Conservation (phyloP, 2,113 vertebrate genomes). For the Ancistrus triradiatus region DNA sequence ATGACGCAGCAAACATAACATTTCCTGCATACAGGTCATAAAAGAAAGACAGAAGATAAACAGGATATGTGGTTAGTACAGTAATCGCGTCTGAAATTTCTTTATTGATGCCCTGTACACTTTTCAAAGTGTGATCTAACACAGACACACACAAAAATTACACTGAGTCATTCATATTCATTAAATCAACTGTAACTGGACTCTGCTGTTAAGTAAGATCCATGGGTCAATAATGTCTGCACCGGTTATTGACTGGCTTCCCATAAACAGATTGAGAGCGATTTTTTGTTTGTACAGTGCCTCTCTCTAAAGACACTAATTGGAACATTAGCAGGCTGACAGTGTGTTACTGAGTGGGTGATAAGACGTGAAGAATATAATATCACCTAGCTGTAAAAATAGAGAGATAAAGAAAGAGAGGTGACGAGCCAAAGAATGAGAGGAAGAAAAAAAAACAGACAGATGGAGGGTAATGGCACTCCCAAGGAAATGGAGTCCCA, state of each 20-base stretch:
- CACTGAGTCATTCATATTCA: slow-evolving; percentile 30
- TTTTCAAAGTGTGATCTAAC: slow-evolving; percentile 15
- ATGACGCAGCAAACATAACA: slow-evolving; percentile 11
- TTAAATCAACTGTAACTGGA: slow-evolving; percentile 29
- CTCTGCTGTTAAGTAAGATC: slow-evolving; percentile 29
- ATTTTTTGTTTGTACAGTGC: slow-evolving; percentile 38
- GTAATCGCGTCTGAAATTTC: background rate
- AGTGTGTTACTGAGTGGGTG: slow-evolving; percentile 43
- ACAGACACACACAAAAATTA: slow-evolving; percentile 8
- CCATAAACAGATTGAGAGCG: slow-evolving; percentile 35
- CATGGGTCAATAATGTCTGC: slow-evolving; percentile 38
- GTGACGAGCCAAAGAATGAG: slow-evolving; percentile 10
- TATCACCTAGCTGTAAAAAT: slow-evolving; percentile 45
- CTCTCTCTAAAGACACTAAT: slow-evolving; percentile 43
- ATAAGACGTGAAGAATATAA: slow-evolving; percentile 39
- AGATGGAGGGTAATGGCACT: slow-evolving; percentile 31
- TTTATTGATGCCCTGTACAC: background rate
- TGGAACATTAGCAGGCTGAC: slow-evolving; percentile 43
- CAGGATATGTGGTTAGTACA: background rate
- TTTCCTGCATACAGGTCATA: slow-evolving; percentile 6
- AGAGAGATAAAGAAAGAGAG: slow-evolving; percentile 37
- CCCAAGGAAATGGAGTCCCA: slow-evolving; percentile 38
- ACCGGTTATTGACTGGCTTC: slow-evolving; percentile 33
- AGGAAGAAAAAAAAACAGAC: slow-evolving; percentile 13
- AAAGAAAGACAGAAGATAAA: background rate